Percentiles rank a stretch among this genome's conserved stretches.
phyloP scores from a whole-genome alignment of 2,113 vertebrate species.

The Sander lucioperca region DNA sequence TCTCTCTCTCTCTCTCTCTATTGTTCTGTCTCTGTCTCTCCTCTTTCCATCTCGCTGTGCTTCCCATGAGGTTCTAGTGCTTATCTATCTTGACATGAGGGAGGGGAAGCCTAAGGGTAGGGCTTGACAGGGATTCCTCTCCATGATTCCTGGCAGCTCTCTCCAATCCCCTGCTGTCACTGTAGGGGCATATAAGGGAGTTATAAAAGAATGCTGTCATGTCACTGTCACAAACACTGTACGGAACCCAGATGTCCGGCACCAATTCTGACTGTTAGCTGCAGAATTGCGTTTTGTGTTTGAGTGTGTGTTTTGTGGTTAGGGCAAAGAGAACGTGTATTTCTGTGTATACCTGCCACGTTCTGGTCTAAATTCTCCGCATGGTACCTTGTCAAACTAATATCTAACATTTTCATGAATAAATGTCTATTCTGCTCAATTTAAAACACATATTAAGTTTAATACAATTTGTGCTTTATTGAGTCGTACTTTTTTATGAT shows the following conservation, averaged over 20 bases:
- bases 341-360: constrained; percentile 45
- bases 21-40: neutral
- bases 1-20: constrained; percentile 16
- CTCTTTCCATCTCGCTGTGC: neutral
- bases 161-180: constrained; percentile 71
- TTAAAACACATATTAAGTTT: neutral
- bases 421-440: neutral
- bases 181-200: constrained; percentile 64
- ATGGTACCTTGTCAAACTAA: neutral
- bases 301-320: constrained; percentile 13
- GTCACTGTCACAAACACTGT: constrained; percentile 72
- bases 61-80: constrained; percentile 52
- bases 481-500: neutral
- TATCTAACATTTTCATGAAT: neutral
- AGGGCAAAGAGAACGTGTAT: constrained; percentile 23
- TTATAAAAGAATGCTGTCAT: constrained; percentile 76
- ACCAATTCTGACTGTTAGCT: constrained; percentile 19
- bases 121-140: constrained; percentile 74
- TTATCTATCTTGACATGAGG: constrained; percentile 73
- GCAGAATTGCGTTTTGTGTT: constrained; percentile 25
- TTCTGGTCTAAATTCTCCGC: neutral
- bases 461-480: neutral
- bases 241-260: constrained; percentile 40
- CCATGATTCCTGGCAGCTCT: constrained; percentile 70
- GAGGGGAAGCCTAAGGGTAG: constrained; percentile 63